phyloP scores from a whole-genome alignment of 2,888 invertebrate species.

The Apotomis capreana region DNA sequence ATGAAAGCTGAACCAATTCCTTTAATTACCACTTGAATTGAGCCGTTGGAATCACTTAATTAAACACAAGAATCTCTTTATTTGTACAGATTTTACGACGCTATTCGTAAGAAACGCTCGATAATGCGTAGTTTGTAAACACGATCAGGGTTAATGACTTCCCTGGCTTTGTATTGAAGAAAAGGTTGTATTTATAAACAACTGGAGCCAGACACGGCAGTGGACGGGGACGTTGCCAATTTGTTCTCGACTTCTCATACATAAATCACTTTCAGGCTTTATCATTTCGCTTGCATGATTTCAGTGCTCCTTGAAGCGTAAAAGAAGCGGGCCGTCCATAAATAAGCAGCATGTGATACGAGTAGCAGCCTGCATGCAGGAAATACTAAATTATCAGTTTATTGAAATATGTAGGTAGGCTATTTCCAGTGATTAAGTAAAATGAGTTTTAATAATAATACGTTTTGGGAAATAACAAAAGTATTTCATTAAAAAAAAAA shows the following conservation, averaged over 20 bases:
- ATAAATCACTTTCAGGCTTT: slow-evolving; percentile 40
- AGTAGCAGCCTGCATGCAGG: not conserved
- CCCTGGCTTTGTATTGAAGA: slow-evolving; percentile 55
- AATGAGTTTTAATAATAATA: no score
- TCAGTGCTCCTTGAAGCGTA: slow-evolving; percentile 37
- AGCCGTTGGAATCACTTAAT: slow-evolving; percentile 70
- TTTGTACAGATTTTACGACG: slow-evolving; percentile 67
- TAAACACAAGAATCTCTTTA: slow-evolving; percentile 69
- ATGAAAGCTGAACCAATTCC: slow-evolving; percentile 74
- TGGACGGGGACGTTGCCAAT: slow-evolving; percentile 29
- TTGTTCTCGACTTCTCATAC: slow-evolving; percentile 38
- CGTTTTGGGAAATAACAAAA: no score
- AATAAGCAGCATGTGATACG: slow-evolving; percentile 29
- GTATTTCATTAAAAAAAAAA: no score
- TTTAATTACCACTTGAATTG: slow-evolving; percentile 70
- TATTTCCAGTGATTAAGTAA: no score
- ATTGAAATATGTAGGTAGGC: slow-evolving; percentile 1
- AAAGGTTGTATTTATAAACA: slow-evolving; percentile 48
- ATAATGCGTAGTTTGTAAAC: slow-evolving; percentile 59
- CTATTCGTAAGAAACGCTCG: slow-evolving; percentile 55
- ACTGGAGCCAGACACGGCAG: slow-evolving; percentile 29
- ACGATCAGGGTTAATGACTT: slow-evolving; percentile 67
- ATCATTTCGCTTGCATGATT: slow-evolving; percentile 34
- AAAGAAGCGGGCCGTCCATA: slow-evolving; percentile 33
- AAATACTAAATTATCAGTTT: slow-evolving; percentile 14